A percentile compares a stretch with the other conserved stretches of the same genome.
Conservation (phyloP, 2,113 vertebrate species). For the Beaufortia kweichowensis region DNA sequence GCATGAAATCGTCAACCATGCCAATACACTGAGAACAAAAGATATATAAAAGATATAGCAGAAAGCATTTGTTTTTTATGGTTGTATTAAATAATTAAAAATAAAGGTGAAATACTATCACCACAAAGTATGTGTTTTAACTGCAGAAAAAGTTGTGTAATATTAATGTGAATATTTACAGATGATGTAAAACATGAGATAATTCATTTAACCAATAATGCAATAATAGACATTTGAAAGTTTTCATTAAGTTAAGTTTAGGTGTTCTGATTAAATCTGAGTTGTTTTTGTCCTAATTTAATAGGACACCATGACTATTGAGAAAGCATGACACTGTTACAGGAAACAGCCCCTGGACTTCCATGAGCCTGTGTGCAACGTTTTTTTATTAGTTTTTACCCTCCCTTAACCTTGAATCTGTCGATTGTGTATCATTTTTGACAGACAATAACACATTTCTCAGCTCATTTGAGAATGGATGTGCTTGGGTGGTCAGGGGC, state of each 20-base stretch:
- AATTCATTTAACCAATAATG: neutral
- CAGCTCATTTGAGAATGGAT: constrained; percentile 54
- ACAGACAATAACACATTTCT: constrained; percentile 59
- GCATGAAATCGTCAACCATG: no score
- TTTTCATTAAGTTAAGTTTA: neutral
- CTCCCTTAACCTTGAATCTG: constrained; percentile 53
- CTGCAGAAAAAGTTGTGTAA: no score
- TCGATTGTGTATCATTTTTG: constrained; percentile 52
- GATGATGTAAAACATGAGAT: neutral
- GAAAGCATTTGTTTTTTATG: no score
- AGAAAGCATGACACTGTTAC: constrained; percentile 16
- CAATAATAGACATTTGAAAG: neutral
- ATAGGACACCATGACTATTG: constrained; percentile 17
- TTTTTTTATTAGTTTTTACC: constrained; percentile 42
- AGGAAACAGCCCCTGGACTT: constrained; percentile 40
- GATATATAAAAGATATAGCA: no score
- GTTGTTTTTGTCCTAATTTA: constrained; percentile 8
- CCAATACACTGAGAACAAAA: no score
- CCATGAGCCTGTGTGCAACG: constrained; percentile 45
- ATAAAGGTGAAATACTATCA: no score
- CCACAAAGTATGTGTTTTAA: no score
- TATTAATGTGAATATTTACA: no score
- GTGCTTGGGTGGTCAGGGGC: constrained; percentile 57
- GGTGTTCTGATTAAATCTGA: constrained; percentile 8
- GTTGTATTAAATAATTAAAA: no score